A percentile compares a stretch with the other conserved stretches of the same genome.
phyloP scores from a whole-genome alignment of 92 coral and sea anemone species.

The Phenganax stokvisi region DNA sequence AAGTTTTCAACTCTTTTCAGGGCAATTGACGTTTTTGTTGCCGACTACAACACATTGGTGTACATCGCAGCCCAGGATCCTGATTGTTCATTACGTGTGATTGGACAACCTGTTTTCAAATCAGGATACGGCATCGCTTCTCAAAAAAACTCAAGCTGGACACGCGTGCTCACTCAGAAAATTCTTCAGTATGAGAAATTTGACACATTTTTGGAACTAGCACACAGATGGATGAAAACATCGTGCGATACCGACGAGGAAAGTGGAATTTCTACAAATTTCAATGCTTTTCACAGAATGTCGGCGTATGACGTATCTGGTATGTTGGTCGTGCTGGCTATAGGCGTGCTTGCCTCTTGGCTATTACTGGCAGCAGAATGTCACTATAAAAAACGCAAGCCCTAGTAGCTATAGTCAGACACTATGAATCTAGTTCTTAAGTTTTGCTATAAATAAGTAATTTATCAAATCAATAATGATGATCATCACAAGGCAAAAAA shows the following conservation, averaged over 20 bases:
- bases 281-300: slow-evolving; percentile 18
- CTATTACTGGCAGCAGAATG: background rate
- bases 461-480: too few relatives aligned
- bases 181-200: slow-evolving; percentile 23
- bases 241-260: slow-evolving; percentile 8
- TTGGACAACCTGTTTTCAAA: slow-evolving; percentile 23
- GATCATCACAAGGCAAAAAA: too few relatives aligned
- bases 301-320: slow-evolving; percentile 30
- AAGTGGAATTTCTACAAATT: background rate
- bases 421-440: too few relatives aligned
- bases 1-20: background rate
- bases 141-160: slow-evolving; percentile 31
- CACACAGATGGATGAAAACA: slow-evolving; percentile 37
- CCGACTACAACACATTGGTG: slow-evolving; percentile 32
- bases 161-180: slow-evolving; percentile 17
- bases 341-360: background rate
- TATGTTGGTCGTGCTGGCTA: slow-evolving; percentile 22
- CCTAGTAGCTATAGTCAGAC: too few relatives aligned
- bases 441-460: too few relatives aligned
- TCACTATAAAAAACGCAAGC: background rate
- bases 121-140: slow-evolving; percentile 37
- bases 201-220: slow-evolving; percentile 14
- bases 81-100: slow-evolving; percentile 30
- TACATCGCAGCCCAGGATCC: slow-evolving; percentile 29
- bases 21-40: slow-evolving; percentile 24